Conservation (phyloP, 1,140 invertebrate species). For the Ericerus pela region DNA sequence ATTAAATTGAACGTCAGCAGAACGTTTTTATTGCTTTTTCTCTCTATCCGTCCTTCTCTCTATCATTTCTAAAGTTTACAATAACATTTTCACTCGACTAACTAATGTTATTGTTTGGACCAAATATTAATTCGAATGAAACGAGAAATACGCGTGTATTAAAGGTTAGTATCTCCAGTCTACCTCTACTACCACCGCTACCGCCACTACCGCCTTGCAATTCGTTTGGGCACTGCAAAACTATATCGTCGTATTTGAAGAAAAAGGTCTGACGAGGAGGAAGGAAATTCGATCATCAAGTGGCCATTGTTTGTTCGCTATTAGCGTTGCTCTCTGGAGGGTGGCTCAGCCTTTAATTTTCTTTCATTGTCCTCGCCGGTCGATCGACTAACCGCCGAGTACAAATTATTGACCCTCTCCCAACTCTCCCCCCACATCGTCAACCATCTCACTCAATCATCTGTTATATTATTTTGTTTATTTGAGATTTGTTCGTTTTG, state of each 20-base stretch:
- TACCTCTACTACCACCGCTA: too few relatives aligned
- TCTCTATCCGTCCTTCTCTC: too few relatives aligned
- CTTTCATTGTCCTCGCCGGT: conserved; percentile 7
- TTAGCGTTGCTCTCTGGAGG: neutral
- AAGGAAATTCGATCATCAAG: conserved; percentile 5
- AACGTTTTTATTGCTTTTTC: too few relatives aligned
- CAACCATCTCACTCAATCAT: too few relatives aligned
- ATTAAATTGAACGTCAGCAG: too few relatives aligned
- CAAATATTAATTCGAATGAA: neutral
- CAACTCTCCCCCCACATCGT: too few relatives aligned
- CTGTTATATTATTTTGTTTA: too few relatives aligned
- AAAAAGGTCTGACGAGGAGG: neutral
- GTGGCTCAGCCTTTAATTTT: conserved; percentile 9
- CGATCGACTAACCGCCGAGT: conserved; percentile 6
- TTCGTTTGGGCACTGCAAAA: neutral
- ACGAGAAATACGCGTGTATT: neutral
- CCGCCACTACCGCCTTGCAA: too few relatives aligned
- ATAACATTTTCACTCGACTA: neutral
- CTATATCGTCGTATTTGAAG: neutral
- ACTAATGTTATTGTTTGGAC: conserved; percentile 2
- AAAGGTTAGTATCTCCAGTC: neutral
- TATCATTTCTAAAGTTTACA: too few relatives aligned
- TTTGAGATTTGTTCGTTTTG: too few relatives aligned
- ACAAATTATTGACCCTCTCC: conserved; percentile 11
- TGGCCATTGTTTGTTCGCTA: conserved; percentile 10